Evolutionary conservation across 92 coral and sea anemone species (phyloP).

Genomic region (Ricordea florida): DNA sequence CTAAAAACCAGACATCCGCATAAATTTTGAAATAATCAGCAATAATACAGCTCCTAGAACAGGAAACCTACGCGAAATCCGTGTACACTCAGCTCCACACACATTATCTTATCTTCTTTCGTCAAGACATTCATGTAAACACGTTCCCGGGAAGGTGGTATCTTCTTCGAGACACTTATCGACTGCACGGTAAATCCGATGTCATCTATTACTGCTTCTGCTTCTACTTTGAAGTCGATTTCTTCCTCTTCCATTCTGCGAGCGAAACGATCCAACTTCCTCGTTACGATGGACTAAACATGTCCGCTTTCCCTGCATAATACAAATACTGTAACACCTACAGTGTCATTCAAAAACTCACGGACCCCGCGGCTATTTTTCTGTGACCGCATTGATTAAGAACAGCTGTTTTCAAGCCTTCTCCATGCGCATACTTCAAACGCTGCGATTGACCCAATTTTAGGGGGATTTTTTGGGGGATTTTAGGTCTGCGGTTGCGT

Average conservation of each 20-base stretch:
- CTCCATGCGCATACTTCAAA: no score
- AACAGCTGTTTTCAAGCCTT: no score
- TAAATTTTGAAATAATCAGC: no score
- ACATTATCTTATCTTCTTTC: slow-evolving; percentile 60
- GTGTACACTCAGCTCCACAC: slow-evolving; percentile 69
- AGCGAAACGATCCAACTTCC: not conserved
- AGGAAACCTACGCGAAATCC: slow-evolving; percentile 93
- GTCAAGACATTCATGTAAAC: slow-evolving; percentile 87
- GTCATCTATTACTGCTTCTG: slow-evolving; percentile 76
- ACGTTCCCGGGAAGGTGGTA: slow-evolving; percentile 68
- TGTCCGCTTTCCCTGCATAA: not conserved
- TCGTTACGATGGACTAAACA: no score
- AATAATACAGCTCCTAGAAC: no score
- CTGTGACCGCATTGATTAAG: no score
- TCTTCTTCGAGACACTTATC: slow-evolving; percentile 68
- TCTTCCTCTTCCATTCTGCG: slow-evolving; percentile 76
- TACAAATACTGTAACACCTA: not conserved
- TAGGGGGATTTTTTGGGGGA: no score
- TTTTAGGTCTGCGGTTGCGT: no score
- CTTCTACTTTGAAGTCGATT: slow-evolving; percentile 92
- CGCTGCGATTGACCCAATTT: no score
- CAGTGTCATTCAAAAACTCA: no score
- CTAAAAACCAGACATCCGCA: no score
- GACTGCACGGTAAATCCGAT: slow-evolving; percentile 73
- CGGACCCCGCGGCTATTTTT: no score